These are phyloP conservation scores for Lepidonotus clava DNA, from an alignment of 2,888 invertebrate genomes.

Conservation along the genomic window DNA sequence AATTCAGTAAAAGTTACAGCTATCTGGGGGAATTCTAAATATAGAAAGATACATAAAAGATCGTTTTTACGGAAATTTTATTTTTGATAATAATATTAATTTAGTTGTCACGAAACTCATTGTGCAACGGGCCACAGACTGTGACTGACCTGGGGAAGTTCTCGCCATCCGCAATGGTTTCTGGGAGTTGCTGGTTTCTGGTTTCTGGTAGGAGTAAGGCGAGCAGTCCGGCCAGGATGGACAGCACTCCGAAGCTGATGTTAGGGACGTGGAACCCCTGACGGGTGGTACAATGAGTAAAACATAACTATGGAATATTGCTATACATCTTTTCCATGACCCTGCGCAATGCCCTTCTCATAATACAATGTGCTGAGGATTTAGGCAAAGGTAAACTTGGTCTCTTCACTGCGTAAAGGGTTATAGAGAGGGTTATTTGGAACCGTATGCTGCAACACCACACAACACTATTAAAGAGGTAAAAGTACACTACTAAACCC, in stretches of 20 bases:
- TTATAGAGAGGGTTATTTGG: not conserved
- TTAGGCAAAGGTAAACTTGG: not conserved
- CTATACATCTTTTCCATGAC: not conserved
- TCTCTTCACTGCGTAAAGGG: not conserved
- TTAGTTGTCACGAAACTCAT: too few relatives aligned
- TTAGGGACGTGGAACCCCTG: not conserved
- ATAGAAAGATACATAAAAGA: too few relatives aligned
- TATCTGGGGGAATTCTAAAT: too few relatives aligned
- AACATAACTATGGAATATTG: not conserved
- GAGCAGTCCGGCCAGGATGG: constrained; percentile 27
- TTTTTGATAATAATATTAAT: too few relatives aligned
- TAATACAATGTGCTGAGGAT: not conserved
- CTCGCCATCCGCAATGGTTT: constrained; percentile 55
- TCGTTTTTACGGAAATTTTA: too few relatives aligned
- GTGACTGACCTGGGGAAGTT: constrained; percentile 50
- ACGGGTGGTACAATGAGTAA: not conserved
- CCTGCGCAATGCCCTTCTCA: not conserved
- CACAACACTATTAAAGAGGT: too few relatives aligned
- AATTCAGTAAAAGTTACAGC: too few relatives aligned
- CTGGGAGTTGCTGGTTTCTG: constrained; percentile 36
- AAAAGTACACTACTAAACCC: too few relatives aligned
- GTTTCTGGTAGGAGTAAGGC: constrained; percentile 51
- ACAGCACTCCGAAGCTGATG: constrained; percentile 30
- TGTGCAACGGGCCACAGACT: too few relatives aligned
- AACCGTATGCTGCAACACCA: too few relatives aligned